These are phyloP conservation scores for Glareola pratincola DNA, from an alignment of 2,113 vertebrate species.

Conservation along the genomic window DNA sequence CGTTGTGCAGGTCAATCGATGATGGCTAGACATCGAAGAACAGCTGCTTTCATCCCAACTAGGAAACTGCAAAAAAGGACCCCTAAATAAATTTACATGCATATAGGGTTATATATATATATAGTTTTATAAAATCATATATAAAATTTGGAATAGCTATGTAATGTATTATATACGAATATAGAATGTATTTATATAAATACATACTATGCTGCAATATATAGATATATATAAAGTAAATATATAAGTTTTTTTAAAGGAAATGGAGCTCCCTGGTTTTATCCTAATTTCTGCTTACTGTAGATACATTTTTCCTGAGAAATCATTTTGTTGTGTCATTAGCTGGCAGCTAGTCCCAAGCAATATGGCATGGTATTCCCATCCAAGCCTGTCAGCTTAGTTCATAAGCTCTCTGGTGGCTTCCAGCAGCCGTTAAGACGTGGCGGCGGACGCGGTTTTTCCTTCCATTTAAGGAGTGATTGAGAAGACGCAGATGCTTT, in stretches of 20 bases:
- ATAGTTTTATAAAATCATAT: not conserved
- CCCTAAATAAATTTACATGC: not conserved
- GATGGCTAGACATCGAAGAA: not conserved
- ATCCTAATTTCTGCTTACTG: not conserved
- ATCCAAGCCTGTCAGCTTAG: not conserved
- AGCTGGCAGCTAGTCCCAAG: not conserved
- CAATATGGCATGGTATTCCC: not conserved
- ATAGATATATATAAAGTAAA: not conserved
- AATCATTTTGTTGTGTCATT: not conserved
- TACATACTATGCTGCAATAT: not conserved
- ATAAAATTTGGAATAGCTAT: not conserved
- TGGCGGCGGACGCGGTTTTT: not conserved
- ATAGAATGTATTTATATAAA: not conserved
- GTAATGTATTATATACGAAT: not conserved
- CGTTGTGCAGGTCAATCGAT: not conserved
- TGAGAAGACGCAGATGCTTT: not conserved
- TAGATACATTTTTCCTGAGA: not conserved
- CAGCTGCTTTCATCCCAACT: not conserved
- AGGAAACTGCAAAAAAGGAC: not conserved
- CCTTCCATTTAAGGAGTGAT: slow-evolving; percentile 18
- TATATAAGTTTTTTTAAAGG: not conserved
- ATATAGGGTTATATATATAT: not conserved
- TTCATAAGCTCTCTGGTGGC: not conserved
- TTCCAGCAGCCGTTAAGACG: not conserved
- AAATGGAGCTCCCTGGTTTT: not conserved